Percentiles rank a stretch among this genome's conserved stretches.
Evolutionary conservation across 2,113 vertebrate genomes (phyloP).

Genomic region (Alligator mississippiensis): DNA sequence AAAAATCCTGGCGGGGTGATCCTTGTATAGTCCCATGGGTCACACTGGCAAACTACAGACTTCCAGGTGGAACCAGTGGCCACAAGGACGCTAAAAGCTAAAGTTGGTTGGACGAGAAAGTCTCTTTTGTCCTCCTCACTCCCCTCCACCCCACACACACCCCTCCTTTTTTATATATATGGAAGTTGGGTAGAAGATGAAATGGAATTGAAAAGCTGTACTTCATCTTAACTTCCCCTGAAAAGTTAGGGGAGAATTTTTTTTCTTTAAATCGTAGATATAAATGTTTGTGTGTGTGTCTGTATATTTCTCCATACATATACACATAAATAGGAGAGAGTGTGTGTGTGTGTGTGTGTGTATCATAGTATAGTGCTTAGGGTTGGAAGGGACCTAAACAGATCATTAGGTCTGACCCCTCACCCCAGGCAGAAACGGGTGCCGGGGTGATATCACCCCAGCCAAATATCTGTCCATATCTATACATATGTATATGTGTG

Average conservation of each 20-base stretch:
- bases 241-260: background rate
- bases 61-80: background rate
- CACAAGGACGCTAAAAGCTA: fast-evolving
- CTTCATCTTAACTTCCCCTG: background rate
- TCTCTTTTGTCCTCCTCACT: background rate
- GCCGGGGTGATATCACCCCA: too few species aligned
- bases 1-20: background rate
- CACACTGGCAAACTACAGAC: fast-evolving
- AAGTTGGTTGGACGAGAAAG: background rate
- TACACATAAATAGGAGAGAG: background rate
- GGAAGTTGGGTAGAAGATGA: background rate
- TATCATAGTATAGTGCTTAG: too few species aligned
- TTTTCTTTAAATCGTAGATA: too few species aligned
- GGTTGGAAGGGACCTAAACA: too few species aligned
- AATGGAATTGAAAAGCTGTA: background rate
- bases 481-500: too few species aligned
- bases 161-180: background rate
- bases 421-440: too few species aligned
- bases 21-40: background rate
- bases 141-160: too few species aligned
- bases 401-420: too few species aligned
- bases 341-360: too few species aligned
- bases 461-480: too few species aligned
- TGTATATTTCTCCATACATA: too few species aligned
- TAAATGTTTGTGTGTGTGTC: too few species aligned